These are phyloP conservation scores for Sorex maritimensis DNA, from an alignment of 2,797 vertebrate species.

Conservation along the genomic window DNA sequence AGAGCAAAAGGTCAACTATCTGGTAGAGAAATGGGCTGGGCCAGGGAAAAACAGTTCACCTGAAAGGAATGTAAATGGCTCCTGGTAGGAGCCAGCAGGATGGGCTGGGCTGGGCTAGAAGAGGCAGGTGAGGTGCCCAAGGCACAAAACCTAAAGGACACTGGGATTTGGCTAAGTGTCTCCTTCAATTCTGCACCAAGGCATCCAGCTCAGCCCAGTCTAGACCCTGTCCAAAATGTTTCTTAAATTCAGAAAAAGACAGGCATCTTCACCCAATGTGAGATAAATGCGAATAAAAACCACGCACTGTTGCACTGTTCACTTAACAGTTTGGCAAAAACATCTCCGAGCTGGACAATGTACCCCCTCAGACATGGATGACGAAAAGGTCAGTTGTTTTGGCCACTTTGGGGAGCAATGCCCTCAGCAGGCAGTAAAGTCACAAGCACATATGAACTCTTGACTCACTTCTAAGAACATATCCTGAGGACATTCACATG, in stretches of 20 bases:
- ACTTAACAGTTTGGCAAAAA: background rate
- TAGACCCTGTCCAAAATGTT: background rate
- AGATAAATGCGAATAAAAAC: conserved; percentile 37
- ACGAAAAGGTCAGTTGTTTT: background rate
- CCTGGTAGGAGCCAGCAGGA: background rate
- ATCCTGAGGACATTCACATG: background rate
- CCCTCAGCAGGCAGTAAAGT: conserved; percentile 11
- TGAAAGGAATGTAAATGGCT: background rate
- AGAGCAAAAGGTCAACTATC: conserved; percentile 42
- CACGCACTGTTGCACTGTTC: background rate
- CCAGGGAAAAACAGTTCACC: background rate
- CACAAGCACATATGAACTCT: conserved; percentile 10
- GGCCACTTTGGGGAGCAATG: background rate
- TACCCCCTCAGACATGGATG: background rate
- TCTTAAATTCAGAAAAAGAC: background rate
- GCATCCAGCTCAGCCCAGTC: background rate
- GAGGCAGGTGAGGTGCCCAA: background rate
- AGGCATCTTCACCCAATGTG: background rate
- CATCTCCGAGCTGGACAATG: background rate
- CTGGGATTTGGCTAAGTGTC: background rate
- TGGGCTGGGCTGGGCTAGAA: no score
- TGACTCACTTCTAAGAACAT: conserved; percentile 3
- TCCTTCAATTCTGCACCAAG: background rate
- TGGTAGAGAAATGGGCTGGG: background rate
- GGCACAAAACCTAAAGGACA: background rate